phyloP scores from a whole-genome alignment of 2,113 vertebrate species.

The Acinonyx jubatus region DNA sequence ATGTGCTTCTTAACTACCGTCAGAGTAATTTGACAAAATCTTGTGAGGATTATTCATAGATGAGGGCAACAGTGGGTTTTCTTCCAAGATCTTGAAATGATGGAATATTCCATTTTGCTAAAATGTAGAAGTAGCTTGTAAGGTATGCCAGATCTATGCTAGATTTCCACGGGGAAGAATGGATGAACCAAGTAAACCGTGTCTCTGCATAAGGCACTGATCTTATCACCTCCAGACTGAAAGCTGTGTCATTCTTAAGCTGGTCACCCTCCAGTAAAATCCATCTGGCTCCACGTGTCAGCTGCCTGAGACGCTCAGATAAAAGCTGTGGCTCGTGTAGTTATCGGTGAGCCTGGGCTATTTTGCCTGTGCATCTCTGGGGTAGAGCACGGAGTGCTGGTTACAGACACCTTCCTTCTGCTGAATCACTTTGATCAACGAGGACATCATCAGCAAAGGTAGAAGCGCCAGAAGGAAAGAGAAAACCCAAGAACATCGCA shows the following conservation, averaged over 20 bases:
- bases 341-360: not conserved
- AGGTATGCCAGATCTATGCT: not conserved
- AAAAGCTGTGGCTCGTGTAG: rapidly evolving
- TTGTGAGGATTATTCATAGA: not conserved
- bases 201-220: not conserved
- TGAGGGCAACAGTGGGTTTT: not conserved
- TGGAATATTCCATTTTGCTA: not conserved
- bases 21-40: not conserved
- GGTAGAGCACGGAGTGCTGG: not conserved
- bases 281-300: not conserved
- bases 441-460: not conserved
- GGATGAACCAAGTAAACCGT: not conserved
- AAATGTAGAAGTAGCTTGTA: not conserved
- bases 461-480: not conserved
- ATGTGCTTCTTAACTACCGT: not conserved
- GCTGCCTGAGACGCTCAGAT: not conserved
- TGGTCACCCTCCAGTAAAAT: no score
- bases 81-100: not conserved
- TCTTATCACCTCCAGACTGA: not conserved
- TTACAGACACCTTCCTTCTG: not conserved
- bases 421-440: not conserved
- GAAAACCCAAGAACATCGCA: not conserved
- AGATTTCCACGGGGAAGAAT: not conserved
- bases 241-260: not conserved
- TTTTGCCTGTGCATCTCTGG: not conserved